Evolutionary conservation across 2,888 invertebrate species (phyloP).

Genomic region (Dicyrtomina minuta): DNA sequence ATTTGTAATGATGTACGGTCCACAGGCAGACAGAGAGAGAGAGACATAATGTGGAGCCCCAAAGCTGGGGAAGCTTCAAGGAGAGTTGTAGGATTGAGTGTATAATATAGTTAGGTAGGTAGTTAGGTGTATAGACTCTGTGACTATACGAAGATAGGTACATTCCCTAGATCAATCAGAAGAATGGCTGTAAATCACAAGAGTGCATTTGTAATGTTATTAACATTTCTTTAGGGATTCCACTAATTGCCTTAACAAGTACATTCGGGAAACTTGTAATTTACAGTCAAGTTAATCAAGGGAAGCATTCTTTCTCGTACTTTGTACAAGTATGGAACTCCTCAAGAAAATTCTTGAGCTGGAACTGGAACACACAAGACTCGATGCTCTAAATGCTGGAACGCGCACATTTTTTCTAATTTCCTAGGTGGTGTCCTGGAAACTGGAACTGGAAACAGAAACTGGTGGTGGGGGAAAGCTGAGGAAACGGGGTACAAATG

Average conservation of each 20-base stretch:
- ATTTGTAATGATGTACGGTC: no score
- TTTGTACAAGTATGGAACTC: background rate
- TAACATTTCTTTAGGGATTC: slow-evolving; percentile 1
- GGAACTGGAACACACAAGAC: slow-evolving; percentile 1
- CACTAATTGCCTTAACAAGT: slow-evolving; percentile 17
- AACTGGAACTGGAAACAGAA: no score
- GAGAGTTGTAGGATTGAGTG: background rate
- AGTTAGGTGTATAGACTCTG: no score
- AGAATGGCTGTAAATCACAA: background rate
- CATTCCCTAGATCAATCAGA: background rate
- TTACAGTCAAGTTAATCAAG: slow-evolving; percentile 4
- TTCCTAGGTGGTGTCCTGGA: no score
- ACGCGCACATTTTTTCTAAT: slow-evolving; percentile 14
- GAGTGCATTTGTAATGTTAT: slow-evolving; percentile 1
- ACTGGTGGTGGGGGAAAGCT: no score
- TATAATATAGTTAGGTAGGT: background rate
- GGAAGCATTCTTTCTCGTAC: background rate
- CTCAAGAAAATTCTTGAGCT: background rate
- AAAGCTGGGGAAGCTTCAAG: no score
- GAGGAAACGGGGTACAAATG: no score
- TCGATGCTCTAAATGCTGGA: background rate
- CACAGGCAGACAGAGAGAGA: no score
- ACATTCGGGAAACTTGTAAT: slow-evolving; percentile 8
- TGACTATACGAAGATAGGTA: no score
- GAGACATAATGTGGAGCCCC: no score